Percentiles rank a stretch among this genome's conserved stretches.
These are phyloP conservation scores for Takifugu flavidus DNA, from an alignment of 2,113 vertebrate genomes.

Conservation along the genomic window DNA sequence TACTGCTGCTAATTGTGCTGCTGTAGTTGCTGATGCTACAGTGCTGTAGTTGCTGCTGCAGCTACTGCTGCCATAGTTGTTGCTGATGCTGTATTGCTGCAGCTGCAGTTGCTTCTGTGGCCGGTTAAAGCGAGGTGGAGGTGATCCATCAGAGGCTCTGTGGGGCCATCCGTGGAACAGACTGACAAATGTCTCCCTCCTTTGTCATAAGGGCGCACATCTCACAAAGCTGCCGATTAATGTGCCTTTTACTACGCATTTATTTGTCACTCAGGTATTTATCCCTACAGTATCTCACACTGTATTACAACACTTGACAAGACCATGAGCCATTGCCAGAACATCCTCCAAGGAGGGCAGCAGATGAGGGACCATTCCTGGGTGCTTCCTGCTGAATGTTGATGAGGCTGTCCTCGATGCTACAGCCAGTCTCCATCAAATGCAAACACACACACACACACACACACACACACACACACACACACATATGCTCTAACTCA, in stretches of 20 bases:
- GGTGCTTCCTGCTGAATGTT: conserved; percentile 43
- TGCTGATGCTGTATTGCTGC: conserved; percentile 3
- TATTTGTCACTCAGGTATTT: conserved; percentile 79
- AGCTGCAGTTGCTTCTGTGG: conserved; percentile 47
- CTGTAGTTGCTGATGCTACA: too few species aligned
- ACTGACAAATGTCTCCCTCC: conserved; percentile 80
- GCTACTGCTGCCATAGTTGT: too few species aligned
- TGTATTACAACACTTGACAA: conserved; percentile 64
- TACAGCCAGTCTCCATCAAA: conserved; percentile 15
- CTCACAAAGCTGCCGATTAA: conserved; percentile 75
- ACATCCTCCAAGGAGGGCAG: conserved; percentile 39
- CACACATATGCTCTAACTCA: too few species aligned
- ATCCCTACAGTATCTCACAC: conserved; percentile 60
- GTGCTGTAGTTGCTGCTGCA: too few species aligned
- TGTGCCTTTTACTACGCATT: conserved; percentile 69
- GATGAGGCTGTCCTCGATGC: conserved; percentile 28
- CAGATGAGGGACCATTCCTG: conserved; percentile 27
- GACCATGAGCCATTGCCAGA: conserved; percentile 48
- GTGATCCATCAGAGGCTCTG: conserved; percentile 73
- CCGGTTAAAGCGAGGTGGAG: conserved; percentile 70
- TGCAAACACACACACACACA: conserved; percentile 39
- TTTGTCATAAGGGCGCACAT: conserved; percentile 81
- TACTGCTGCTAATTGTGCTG: too few species aligned
- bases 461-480: conserved; percentile 2
- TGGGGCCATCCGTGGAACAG: conserved; percentile 76